Conservation (phyloP, 1,140 invertebrate genomes). For the Asobara japonica region DNA sequence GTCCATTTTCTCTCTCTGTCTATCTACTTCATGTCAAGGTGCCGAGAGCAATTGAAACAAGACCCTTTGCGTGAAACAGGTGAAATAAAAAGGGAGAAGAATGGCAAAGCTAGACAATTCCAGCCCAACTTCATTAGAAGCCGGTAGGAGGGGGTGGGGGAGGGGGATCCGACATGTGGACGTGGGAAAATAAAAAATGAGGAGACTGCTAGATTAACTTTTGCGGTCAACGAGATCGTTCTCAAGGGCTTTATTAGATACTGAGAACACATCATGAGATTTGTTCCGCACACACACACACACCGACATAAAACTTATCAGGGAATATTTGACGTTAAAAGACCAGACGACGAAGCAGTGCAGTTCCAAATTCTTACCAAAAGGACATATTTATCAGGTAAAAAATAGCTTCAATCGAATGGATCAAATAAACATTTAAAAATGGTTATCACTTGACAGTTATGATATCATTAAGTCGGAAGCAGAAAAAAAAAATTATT, state of each 20-base stretch:
- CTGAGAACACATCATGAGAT: not conserved
- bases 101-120: not conserved
- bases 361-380: too few species aligned
- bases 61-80: not conserved
- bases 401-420: too few species aligned
- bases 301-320: too few species aligned
- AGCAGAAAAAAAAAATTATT: too few species aligned
- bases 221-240: not conserved
- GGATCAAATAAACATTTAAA: too few species aligned
- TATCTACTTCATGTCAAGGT: slow-evolving; percentile 7
- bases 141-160: too few species aligned
- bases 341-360: too few species aligned
- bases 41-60: slow-evolving; percentile 21
- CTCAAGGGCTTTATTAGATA: not conserved
- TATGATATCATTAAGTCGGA: too few species aligned
- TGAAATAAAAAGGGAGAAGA: not conserved
- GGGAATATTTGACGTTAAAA: too few species aligned
- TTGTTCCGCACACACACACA: too few species aligned
- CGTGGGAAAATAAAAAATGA: slow-evolving; percentile 3
- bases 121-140: not conserved
- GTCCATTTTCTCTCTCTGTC: not conserved
- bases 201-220: not conserved
- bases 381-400: too few species aligned
- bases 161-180: not conserved
- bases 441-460: too few species aligned